Base-by-base conservation (phyloP, 1,140 invertebrate species). In the Drosophila arawakana region DNA sequence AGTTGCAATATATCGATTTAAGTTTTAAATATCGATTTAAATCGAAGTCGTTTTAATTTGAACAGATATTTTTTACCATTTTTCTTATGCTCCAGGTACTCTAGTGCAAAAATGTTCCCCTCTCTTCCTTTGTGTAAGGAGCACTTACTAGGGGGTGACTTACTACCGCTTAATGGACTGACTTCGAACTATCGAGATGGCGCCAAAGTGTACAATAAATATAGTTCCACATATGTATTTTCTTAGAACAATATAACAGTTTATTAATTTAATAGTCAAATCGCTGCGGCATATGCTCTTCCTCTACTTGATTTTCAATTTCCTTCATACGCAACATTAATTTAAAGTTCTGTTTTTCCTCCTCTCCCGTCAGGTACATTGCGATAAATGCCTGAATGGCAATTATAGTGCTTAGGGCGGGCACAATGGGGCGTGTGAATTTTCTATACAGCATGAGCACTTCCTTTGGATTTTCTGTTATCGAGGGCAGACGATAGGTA, bases 401-500 rank as follows among this genome's bases (percentile, higher is more conserved):
- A 39, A 93, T 80, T 37, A 93, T 76, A 8, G 83, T 80, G 34
- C 84, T 82, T 8, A 93, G 59, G 5, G 89, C 78, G 5, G 92
- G 93, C 7, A 81, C 39, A 44, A 93, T 88, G 3, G 93, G 93
- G 35, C 80, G 84, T 0, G 93, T 92, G 5, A 93, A 70, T 72
- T 92, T 92, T n/a, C 73, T 57, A 70, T 91, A 79, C 10, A 93
- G 58, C 65, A 88, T 75, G 18, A 93, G 85, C 2, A 92, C 88
- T 72, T 93, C 92, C 8, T 65, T 67, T 2, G 93, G 93, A 55
- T 88, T 89, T 37, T 93, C 86, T 3, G 84, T 91, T 34, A 93
- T 66, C 10, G 92, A 92, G 6, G 93, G 93, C 35, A 94, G 44
- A n/a, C 93, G 78, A 49, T 93, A 93, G 4, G 93, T 94, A 35